Conservation (phyloP, 2,797 vertebrate genomes). For the Tragopan temminckii region DNA sequence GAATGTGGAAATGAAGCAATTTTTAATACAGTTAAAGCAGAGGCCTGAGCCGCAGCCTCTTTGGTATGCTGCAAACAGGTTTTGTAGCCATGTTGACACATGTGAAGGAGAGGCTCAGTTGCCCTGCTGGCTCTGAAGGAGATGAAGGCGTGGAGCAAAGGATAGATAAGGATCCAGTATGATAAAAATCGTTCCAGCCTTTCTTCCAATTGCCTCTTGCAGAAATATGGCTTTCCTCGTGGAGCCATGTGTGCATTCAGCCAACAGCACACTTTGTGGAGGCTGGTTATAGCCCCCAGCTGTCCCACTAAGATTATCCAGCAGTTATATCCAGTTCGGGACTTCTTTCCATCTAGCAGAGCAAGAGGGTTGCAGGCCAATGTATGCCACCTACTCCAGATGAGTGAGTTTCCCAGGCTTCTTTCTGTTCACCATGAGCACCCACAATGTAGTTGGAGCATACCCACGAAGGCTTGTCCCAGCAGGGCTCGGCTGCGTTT, state of each 20-base stretch:
- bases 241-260: neutral
- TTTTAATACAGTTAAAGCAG: slow-evolving; percentile 3
- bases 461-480: neutral
- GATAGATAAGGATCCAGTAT: neutral
- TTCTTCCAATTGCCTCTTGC: neutral
- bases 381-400: neutral
- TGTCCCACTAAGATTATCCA: neutral
- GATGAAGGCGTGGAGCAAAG: slow-evolving; percentile 23
- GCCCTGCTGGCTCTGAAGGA: neutral
- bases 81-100: slow-evolving; percentile 41
- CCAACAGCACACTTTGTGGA: neutral
- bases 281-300: slow-evolving; percentile 43
- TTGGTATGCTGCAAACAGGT: slow-evolving; percentile 56
- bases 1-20: slow-evolving; percentile 41
- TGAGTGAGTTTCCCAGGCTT: neutral
- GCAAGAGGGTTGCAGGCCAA: neutral
- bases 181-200: slow-evolving; percentile 29
- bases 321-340: slow-evolving; percentile 21
- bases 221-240: neutral
- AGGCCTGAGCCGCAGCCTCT: neutral
- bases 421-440: neutral
- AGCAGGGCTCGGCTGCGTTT: neutral
- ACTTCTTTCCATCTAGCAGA: slow-evolving; percentile 28
- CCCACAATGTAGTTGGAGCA: rapidly evolving
- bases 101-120: neutral